A percentile compares a stretch with the other conserved stretches of the same genome.
phyloP scores from a whole-genome alignment of 92 coral and sea anemone genomes.

The Montipora capitata region DNA sequence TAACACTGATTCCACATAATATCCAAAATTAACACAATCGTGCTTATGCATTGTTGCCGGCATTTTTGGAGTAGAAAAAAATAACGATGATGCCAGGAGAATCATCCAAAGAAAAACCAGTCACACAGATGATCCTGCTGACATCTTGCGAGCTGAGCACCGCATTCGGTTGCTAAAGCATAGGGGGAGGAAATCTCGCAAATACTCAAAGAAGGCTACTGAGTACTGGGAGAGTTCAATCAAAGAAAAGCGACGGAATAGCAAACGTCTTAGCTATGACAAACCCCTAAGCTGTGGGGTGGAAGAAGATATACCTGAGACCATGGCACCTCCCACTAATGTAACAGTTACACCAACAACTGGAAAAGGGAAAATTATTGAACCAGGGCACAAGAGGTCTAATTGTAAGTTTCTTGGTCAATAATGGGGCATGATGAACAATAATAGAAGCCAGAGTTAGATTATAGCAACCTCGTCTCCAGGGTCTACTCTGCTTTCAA shows the following conservation, averaged over 20 bases:
- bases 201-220: slow-evolving; percentile 2
- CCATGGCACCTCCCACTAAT: slow-evolving; percentile 23
- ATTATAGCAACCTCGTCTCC: too few relatives aligned
- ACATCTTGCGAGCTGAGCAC: slow-evolving; percentile 32
- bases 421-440: too few relatives aligned
- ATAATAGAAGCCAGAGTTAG: too few relatives aligned
- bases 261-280: slow-evolving; percentile 36
- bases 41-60: too few relatives aligned
- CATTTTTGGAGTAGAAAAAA: too few relatives aligned
- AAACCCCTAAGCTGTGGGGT: background rate
- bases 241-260: slow-evolving; percentile 10
- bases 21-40: too few relatives aligned
- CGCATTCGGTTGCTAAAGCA: slow-evolving; percentile 36
- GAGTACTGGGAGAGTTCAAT: slow-evolving; percentile 42
- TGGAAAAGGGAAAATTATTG: slow-evolving; percentile 45
- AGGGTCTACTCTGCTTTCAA: too few relatives aligned
- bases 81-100: slow-evolving; percentile 30
- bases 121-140: slow-evolving; percentile 66
- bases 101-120: slow-evolving; percentile 29
- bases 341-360: background rate
- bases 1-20: too few relatives aligned
- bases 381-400: too few relatives aligned
- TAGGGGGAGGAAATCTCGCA: slow-evolving; percentile 29
- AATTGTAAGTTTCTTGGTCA: too few relatives aligned
- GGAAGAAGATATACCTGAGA: slow-evolving; percentile 6